phyloP scores from a whole-genome alignment of 2,113 vertebrate species.

The Pterocles burchelli region DNA sequence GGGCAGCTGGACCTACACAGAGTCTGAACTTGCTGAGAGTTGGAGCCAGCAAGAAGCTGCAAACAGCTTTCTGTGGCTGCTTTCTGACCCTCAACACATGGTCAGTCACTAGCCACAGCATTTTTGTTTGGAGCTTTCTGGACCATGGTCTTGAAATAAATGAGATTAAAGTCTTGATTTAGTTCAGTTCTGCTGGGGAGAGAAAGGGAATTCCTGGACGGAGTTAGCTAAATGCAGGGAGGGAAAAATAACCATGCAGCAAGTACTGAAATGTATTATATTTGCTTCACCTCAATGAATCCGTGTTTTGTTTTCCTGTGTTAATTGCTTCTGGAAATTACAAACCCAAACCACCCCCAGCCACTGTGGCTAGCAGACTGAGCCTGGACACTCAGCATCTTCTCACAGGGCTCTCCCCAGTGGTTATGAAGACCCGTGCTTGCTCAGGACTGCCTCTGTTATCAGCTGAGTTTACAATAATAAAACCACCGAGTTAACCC shows the following conservation, averaged over 20 bases:
- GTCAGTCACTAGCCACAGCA: not conserved
- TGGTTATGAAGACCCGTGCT: not conserved
- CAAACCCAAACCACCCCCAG: not conserved
- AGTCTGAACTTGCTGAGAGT: not conserved
- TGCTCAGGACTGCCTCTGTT: not conserved
- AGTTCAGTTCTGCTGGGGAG: not conserved
- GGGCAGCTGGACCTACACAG: not conserved
- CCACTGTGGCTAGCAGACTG: not conserved
- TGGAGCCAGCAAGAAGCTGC: not conserved
- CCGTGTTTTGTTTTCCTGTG: not conserved
- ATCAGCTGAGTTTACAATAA: not conserved
- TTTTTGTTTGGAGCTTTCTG: not conserved
- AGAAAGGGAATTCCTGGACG: not conserved
- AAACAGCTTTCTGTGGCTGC: not conserved
- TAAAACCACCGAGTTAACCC: fast-evolving
- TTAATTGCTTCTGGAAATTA: not conserved
- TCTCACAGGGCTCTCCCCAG: not conserved
- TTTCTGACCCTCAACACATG: not conserved
- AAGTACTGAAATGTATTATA: not conserved
- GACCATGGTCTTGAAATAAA: not conserved
- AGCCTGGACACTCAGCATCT: not conserved
- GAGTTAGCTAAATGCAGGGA: not conserved
- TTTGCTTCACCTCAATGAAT: not conserved
- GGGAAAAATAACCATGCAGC: not conserved
- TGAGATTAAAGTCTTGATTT: not conserved